Evolutionary conservation across 92 coral and sea anemone species (phyloP).

Genomic region (Meandrina meandrites): DNA sequence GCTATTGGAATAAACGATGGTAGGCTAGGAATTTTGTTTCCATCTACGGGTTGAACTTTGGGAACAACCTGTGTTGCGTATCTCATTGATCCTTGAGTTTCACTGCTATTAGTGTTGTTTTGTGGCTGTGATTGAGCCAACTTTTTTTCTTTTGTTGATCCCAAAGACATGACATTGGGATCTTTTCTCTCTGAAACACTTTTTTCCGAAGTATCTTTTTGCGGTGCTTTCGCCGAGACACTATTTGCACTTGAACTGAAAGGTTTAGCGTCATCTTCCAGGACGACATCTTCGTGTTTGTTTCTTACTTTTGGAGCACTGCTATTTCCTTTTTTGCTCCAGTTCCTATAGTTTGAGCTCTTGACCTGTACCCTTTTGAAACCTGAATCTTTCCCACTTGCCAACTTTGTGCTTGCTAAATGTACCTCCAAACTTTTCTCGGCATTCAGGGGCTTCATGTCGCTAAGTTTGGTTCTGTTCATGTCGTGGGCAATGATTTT

Average conservation of each 20-base stretch:
- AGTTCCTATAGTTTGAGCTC: conserved; percentile 21
- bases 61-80: neutral
- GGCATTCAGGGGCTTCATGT: conserved; percentile 32
- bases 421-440: conserved; percentile 36
- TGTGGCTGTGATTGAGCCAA: neutral
- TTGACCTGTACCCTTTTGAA: conserved; percentile 29
- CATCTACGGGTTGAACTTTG: neutral
- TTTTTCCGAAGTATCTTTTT: neutral
- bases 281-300: conserved; percentile 11
- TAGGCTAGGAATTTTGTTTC: neutral
- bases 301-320: conserved; percentile 12
- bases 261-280: conserved; percentile 26
- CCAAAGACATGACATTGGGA: neutral
- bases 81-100: neutral
- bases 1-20: conserved; percentile 36
- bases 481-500: conserved; percentile 37
- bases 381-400: conserved; percentile 7
- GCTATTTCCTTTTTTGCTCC: conserved; percentile 18
- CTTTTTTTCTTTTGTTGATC: neutral
- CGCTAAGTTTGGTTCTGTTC: conserved; percentile 35
- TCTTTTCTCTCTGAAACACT: neutral
- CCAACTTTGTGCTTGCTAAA: conserved; percentile 17
- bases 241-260: neutral
- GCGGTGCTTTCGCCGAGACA: neutral
- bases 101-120: neutral